phyloP scores from a whole-genome alignment of 2,888 invertebrate genomes.

The Tholera decimalis region DNA sequence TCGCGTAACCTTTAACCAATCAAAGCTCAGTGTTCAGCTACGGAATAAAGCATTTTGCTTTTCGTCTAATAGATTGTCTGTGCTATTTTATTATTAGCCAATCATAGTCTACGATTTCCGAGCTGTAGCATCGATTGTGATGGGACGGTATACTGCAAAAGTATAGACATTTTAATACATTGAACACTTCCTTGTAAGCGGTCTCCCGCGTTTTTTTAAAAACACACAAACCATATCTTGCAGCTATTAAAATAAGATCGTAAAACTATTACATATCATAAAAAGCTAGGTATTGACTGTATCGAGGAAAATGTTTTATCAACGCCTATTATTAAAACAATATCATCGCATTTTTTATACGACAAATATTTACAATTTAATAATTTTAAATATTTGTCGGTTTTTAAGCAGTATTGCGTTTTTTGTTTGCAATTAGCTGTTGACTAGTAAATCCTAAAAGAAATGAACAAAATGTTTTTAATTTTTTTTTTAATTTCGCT shows the following conservation, averaged over 20 bases:
- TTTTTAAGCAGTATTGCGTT: too few species aligned
- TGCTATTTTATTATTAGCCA: constrained; percentile 59
- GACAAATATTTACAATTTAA: too few species aligned
- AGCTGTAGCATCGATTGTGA: constrained; percentile 63
- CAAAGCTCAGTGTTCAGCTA: constrained; percentile 51
- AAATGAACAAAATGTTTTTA: too few species aligned
- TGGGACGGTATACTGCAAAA: constrained; percentile 44
- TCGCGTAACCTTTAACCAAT: constrained; percentile 65
- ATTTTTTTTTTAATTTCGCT: too few species aligned
- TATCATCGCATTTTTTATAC: too few species aligned
- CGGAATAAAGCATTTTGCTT: constrained; percentile 43
- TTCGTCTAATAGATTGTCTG: constrained; percentile 60
- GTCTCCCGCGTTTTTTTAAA: constrained; percentile 23
- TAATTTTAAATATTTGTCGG: too few species aligned
- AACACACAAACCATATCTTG: constrained; percentile 21
- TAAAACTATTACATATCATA: constrained; percentile 11
- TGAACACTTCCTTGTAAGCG: constrained; percentile 25
- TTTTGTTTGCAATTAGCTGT: too few species aligned
- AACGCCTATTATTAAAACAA: too few species aligned
- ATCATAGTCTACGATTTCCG: constrained; percentile 54
- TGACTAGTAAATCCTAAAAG: too few species aligned
- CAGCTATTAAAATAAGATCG: constrained; percentile 4
- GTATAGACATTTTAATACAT: constrained; percentile 35
- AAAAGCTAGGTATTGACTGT: constrained; percentile 9
- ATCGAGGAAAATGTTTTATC: too few species aligned